Evolutionary conservation across 2,797 vertebrate genomes (phyloP), one percentile per base, ranked within the genome.

Genomic region (Sphenopsis melanotis): DNA sequence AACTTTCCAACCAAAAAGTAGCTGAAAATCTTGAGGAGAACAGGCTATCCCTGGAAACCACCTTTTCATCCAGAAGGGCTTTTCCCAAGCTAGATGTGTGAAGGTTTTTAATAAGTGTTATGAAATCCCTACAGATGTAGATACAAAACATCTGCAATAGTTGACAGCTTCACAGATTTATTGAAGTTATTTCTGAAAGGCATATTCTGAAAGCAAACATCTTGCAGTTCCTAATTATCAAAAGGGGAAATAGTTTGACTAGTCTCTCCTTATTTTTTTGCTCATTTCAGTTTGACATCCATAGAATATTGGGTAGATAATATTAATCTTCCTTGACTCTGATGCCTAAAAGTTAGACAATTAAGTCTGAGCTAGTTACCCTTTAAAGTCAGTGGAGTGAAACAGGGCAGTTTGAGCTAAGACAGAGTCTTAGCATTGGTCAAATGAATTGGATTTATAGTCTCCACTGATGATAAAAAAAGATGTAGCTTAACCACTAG

Each of bases 131-230:
- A 42, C 83, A 96, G 94, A 93, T 86, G 66, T 77, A 94, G 85
- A 91, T 81, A 91, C 63, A 77, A 94, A 94, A 81, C 60, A 93
- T 94, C 95, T 94, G 85, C 87, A 91, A 79, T 64, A 76, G 69
- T 69, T 91, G 92, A 93, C 89, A 94, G 83, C 80, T 94, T 94
- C 91, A 76, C 89, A 84, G 85, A 96, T 94, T 92, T 96, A 90
- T 74, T 93, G 86, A 91, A 93, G 87, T 74, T 95, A 70, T 69
- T 96, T 96, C 85, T 94, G 95, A 95, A 84, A 91, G 34, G 85
- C 83, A 46, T 87, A 60, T 91, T 94, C 71, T 70, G 59, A 90
- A 94, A 90, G 93, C 87, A 97, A 96, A 93, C 80, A 93, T 86
- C 72, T 90, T 95, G 79, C 1, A 0, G 37, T 74, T 94, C 70